Evolutionary conservation across 2,888 invertebrate genomes (phyloP).

Genomic region (Homarus gammarus): DNA sequence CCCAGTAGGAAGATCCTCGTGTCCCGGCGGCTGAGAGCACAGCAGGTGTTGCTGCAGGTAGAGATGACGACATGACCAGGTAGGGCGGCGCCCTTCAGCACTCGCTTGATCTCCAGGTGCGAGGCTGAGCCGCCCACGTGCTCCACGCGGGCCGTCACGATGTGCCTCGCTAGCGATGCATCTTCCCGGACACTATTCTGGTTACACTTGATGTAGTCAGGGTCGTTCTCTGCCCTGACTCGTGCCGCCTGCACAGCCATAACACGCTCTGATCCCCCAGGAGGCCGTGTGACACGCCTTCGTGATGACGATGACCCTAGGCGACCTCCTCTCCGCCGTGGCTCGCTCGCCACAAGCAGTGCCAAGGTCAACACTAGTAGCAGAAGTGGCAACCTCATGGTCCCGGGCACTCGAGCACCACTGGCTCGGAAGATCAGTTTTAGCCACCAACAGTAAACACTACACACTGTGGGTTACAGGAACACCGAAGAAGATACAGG

Average conservation of each 20-base stretch:
- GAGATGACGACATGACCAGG: constrained; percentile 33
- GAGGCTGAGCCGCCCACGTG: constrained; percentile 29
- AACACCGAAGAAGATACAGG: neutral
- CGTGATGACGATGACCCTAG: constrained; percentile 7
- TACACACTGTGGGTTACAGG: neutral
- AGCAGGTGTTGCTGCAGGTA: constrained; percentile 41
- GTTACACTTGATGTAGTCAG: constrained; percentile 13
- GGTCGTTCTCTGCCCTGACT: constrained; percentile 9
- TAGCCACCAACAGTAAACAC: neutral
- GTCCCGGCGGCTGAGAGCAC: constrained; percentile 41
- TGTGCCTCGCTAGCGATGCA: constrained; percentile 30
- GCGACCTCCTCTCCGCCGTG: constrained; percentile 20
- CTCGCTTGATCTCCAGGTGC: constrained; percentile 26
- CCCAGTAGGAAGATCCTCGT: constrained; percentile 58
- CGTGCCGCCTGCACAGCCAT: constrained; percentile 30
- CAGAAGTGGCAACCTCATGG: constrained; percentile 10
- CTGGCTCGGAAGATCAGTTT: neutral
- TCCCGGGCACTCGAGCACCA: neutral
- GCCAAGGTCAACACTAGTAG: constrained; percentile 26
- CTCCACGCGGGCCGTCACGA: constrained; percentile 58
- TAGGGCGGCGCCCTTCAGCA: constrained; percentile 41
- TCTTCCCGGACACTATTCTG: neutral
- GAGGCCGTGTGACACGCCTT: neutral
- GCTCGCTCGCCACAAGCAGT: constrained; percentile 24
- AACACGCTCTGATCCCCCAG: constrained; percentile 10